These are phyloP conservation scores for Cephalopholis sonnerati DNA, from an alignment of 2,113 vertebrate genomes.

Conservation along the genomic window DNA sequence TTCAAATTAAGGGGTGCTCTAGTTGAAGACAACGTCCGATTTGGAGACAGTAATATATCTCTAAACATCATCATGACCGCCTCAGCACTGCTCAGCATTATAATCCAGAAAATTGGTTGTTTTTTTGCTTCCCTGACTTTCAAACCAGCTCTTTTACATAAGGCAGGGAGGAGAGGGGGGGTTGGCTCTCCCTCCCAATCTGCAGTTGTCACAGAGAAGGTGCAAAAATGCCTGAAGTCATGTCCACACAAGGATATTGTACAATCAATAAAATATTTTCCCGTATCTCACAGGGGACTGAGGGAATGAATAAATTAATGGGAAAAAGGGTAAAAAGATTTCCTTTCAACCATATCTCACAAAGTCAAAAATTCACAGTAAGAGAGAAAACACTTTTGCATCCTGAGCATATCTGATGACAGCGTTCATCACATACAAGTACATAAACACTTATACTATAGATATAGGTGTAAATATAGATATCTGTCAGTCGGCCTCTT, in stretches of 20 bases:
- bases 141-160: conserved; percentile 18
- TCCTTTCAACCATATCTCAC: conserved; percentile 15
- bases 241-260: conserved; percentile 62
- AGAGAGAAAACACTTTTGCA: neutral
- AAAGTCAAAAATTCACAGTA: neutral
- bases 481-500: neutral
- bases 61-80: conserved; percentile 33
- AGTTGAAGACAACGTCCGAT: conserved; percentile 26
- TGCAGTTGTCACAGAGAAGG: conserved; percentile 59
- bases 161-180: conserved; percentile 12
- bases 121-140: conserved; percentile 38
- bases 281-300: conserved; percentile 55
- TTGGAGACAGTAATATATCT: conserved; percentile 46
- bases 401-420: neutral
- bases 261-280: conserved; percentile 80
- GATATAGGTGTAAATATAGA: neutral
- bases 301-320: conserved; percentile 66
- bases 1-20: conserved; percentile 57
- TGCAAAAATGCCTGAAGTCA: conserved; percentile 73
- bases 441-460: neutral
- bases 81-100: conserved; percentile 26
- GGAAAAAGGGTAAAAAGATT: conserved; percentile 20
- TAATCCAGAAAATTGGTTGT: conserved; percentile 8
- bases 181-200: neutral
- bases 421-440: neutral